Evolutionary conservation across 2,797 vertebrate genomes (phyloP), one percentile per base, ranked within the genome.

Genomic region (Urosaurus nigricauda): DNA sequence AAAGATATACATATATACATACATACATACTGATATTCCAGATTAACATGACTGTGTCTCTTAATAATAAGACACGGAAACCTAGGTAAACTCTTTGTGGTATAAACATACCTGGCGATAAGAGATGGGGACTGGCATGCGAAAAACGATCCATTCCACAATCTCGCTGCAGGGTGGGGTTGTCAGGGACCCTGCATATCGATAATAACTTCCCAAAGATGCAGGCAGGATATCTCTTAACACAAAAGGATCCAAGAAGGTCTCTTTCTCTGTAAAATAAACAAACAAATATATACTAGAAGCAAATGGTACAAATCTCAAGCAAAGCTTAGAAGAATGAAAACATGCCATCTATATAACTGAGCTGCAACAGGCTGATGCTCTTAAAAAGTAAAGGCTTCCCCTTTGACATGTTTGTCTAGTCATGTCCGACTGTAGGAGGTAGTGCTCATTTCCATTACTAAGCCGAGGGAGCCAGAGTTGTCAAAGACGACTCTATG

Each of bases 121-220:
- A 88, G 98, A 99, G 94, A 99, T 97, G 81, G 97, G 98, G 87
- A 99, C 98, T 0, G 99, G 98, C 68, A 96, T 97, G 93, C 97
- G 97, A 96, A 99, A 99, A 94, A 99, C 90, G 8, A 99, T 98
- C 99, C 99, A 99, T 93, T 99, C 99, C 91, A 99, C 98, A 2
- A 99, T 98, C 94, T 99, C 98, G 2, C 98, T 99, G 92, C 99
- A 99, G 0, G 99, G 99, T 0, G 99, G 99, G 0, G 98, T 99
- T 32, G 99, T 99, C 94, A 99, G 96, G 4, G 98, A 99, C 71
- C 99, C 99, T 0, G 98, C 96, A 94, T 99, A 99, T 70, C 98
- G 98, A 89, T 99, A 99, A 92, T 99, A 99, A 92, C 98, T 99
- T 65, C 98, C 98, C 92, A 99, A 94, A 0, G 98, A 98, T 0